These are phyloP conservation scores for Acanthiza pusilla DNA, from an alignment of 2,797 vertebrate species.

Conservation along the genomic window DNA sequence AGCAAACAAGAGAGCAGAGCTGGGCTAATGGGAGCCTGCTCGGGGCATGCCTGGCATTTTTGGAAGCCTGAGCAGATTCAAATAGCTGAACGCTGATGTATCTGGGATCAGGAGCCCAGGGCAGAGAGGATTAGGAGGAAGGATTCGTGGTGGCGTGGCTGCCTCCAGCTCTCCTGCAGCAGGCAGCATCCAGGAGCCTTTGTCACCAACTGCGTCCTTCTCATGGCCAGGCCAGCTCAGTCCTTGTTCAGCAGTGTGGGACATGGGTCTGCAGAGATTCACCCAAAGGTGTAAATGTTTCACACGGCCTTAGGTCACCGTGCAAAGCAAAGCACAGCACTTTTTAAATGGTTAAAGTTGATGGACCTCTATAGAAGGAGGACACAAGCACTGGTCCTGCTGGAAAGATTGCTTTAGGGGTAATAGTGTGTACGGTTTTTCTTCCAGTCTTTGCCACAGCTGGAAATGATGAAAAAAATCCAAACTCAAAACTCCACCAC, in stretches of 20 bases:
- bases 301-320: neutral
- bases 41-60: neutral
- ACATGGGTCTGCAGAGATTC: neutral
- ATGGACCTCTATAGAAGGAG: neutral
- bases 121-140: neutral
- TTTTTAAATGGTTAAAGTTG: neutral
- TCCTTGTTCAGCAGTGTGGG: rapidly evolving
- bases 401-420: neutral
- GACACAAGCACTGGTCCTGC: neutral
- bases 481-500: neutral
- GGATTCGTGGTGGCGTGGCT: rapidly evolving
- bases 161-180: neutral
- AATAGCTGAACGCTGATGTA: slow-evolving; percentile 9
- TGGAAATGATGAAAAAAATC: neutral
- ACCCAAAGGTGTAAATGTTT: neutral
- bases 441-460: neutral
- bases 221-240: neutral
- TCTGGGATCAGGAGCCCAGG: neutral
- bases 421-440: neutral
- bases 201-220: rapidly evolving
- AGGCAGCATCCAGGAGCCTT: neutral
- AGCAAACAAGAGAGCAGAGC: neutral
- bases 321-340: neutral
- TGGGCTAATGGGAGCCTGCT: neutral
- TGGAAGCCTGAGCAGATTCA: slow-evolving; percentile 16